phyloP scores from a whole-genome alignment of 2,888 invertebrate genomes.

The Dynastes grantii region DNA sequence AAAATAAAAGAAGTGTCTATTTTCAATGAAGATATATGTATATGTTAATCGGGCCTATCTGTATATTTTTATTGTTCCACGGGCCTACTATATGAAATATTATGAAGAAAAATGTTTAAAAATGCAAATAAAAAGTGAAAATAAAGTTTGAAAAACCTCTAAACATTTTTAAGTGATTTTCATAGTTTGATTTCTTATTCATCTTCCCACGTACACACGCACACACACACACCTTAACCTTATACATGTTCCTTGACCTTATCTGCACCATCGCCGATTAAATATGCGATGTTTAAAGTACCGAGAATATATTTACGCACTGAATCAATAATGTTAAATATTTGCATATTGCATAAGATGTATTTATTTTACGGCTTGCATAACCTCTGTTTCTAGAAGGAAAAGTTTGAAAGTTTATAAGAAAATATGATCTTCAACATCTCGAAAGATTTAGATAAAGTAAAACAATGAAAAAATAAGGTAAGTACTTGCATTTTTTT shows the following conservation, averaged over 20 bases:
- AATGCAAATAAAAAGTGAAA: conserved; percentile 56
- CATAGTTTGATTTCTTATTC: conserved; percentile 44
- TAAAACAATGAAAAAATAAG: too few species aligned
- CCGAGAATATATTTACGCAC: not conserved
- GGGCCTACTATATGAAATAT: conserved; percentile 65
- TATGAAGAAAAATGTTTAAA: conserved; percentile 65
- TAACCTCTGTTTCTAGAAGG: too few species aligned
- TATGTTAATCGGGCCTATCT: conserved; percentile 67
- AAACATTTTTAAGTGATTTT: conserved; percentile 53
- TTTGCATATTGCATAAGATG: too few species aligned
- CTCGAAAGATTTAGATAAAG: too few species aligned
- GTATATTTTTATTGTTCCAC: conserved; percentile 70
- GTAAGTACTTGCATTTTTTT: too few species aligned
- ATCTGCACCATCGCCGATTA: conserved; percentile 3
- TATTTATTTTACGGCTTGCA: too few species aligned
- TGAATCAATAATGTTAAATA: conserved; percentile 6
- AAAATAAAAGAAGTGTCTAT: conserved; percentile 62
- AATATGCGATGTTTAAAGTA: not conserved
- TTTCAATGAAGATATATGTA: conserved; percentile 68
- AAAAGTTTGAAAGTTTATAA: too few species aligned
- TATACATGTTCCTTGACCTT: conserved; percentile 16
- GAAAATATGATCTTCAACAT: too few species aligned
- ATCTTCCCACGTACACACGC: not conserved
- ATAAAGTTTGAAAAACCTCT: conserved; percentile 55
- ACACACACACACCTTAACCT: not conserved